Base-by-base conservation (phyloP, 2,888 invertebrate genomes). In the Xestia sexstrigata region DNA sequence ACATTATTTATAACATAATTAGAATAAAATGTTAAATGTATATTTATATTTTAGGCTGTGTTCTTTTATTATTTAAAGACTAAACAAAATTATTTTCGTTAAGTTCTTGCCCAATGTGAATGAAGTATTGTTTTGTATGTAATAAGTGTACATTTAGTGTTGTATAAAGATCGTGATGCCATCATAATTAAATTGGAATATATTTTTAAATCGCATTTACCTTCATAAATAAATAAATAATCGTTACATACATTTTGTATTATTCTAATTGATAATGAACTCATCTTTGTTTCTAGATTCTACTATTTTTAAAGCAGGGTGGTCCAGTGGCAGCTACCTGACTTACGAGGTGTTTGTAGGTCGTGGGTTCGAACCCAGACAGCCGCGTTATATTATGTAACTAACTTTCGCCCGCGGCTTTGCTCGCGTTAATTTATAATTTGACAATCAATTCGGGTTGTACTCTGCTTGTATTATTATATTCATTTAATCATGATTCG, bases 131-230 rank as follows among this genome's bases (percentile, higher is more conserved):
- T 94, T 93, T 93, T 93, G 87, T 91, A 90, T 89, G 82, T 90
- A 87, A 81, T 95, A 95, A 95, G 95, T 94, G 94, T 95, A 95
- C 88, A 94, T 95, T 92, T 90, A 91, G 91, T 92, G 86, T 92
- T 94, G 92, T 95, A 95, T 93, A 94, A 92, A 92, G 82, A 93
- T 92, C 92, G 91, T 89, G 95, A 94, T 95, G 96, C 95, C 96
- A 96, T 95, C 92, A 89, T 95, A 93, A 91, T 93, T 90, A 89
- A 89, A 89, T 91, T 92, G 90, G 91, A 92, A 92, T 94, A 94
- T 95, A 95, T 95, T 94, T 95, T 92, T 94, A 94, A 94, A 92
- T 93, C 92, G 95, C 95, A 96, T 96, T 96, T 96, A 96, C 88
- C 82, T 86, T 93, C 92, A 92, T 92, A 89, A 93, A 92, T 91